phyloP scores from a whole-genome alignment of 2,113 vertebrate genomes.

The Corythaeola cristata region DNA sequence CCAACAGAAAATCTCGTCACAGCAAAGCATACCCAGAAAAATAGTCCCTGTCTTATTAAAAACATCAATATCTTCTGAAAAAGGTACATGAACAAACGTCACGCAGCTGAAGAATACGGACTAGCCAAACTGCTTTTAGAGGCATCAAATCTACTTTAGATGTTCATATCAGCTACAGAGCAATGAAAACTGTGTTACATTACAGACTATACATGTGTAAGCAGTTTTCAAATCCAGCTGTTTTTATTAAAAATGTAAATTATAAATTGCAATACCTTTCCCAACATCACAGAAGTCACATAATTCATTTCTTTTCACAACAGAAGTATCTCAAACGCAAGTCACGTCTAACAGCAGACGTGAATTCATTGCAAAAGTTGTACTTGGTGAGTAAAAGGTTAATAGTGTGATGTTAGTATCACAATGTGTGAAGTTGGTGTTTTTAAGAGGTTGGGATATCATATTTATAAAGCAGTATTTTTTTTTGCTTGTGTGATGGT shows the following conservation, averaged over 20 bases:
- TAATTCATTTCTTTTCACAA: background rate
- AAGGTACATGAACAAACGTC: background rate
- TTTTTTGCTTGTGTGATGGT: background rate
- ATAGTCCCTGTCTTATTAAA: constrained; percentile 36
- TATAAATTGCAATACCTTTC: constrained; percentile 4
- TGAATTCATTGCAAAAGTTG: background rate
- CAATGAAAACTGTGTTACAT: background rate
- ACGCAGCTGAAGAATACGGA: background rate
- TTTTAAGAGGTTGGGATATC: background rate
- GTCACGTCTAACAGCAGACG: background rate
- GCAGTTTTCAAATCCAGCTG: constrained; percentile 14
- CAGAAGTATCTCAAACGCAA: background rate
- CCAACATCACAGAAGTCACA: background rate
- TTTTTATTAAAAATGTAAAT: constrained; percentile 46
- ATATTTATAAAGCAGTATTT: background rate
- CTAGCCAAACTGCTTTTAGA: constrained; percentile 4
- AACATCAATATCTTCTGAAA: constrained; percentile 6
- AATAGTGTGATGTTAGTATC: background rate
- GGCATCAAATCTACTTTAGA: constrained; percentile 18
- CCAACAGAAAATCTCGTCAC: constrained; percentile 28
- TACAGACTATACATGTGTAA: constrained; percentile 1
- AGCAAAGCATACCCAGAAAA: constrained; percentile 8
- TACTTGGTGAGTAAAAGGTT: background rate
- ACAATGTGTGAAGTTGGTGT: background rate
- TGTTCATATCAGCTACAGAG: constrained; percentile 16